Percentiles rank a stretch among this genome's conserved stretches.
Conservation (phyloP, 2,797 vertebrate genomes). For the Synaphobranchus kaupii region DNA sequence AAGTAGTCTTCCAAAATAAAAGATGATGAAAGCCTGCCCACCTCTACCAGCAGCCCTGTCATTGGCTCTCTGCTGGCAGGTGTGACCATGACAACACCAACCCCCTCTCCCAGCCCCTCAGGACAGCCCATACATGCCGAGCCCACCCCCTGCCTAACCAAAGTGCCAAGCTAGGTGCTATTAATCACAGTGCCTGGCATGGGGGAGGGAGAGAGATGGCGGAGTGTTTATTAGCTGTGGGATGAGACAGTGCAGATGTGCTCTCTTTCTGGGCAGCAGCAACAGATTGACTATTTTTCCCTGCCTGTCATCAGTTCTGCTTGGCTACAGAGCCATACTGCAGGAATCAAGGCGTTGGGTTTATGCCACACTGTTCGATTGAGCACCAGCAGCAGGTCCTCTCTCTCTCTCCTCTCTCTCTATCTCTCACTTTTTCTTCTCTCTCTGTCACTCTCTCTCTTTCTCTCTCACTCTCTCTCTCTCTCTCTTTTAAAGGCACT, state of each 20-base stretch:
- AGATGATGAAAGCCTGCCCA: not conserved
- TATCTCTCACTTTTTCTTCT: slow-evolving; percentile 11
- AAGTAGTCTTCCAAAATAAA: not conserved
- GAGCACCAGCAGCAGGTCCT: slow-evolving; percentile 65
- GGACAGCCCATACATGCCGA: not conserved
- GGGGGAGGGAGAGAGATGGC: not conserved
- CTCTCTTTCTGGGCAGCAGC: slow-evolving; percentile 53
- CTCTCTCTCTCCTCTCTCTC: slow-evolving; percentile 15
- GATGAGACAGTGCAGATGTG: slow-evolving; percentile 35
- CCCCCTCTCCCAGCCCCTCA: not conserved
- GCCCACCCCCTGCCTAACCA: not conserved
- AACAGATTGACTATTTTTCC: slow-evolving; percentile 63
- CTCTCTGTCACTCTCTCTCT: not conserved
- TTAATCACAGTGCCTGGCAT: slow-evolving; percentile 18
- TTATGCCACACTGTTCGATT: slow-evolving; percentile 61
- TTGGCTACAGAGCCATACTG: slow-evolving; percentile 58
- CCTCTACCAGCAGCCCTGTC: not conserved
- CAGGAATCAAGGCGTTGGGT: slow-evolving; percentile 66
- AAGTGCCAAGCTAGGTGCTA: slow-evolving; percentile 4
- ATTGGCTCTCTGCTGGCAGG: slow-evolving; percentile 9
- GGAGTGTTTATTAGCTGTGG: slow-evolving; percentile 22
- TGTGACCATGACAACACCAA: slow-evolving; percentile 5
- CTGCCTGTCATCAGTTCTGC: slow-evolving; percentile 59
- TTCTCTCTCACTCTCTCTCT: not conserved
- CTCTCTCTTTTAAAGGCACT: slow-evolving; percentile 65